Evolutionary conservation across 2,797 vertebrate genomes (phyloP).

Genomic region (Phataginus tetradactyla): DNA sequence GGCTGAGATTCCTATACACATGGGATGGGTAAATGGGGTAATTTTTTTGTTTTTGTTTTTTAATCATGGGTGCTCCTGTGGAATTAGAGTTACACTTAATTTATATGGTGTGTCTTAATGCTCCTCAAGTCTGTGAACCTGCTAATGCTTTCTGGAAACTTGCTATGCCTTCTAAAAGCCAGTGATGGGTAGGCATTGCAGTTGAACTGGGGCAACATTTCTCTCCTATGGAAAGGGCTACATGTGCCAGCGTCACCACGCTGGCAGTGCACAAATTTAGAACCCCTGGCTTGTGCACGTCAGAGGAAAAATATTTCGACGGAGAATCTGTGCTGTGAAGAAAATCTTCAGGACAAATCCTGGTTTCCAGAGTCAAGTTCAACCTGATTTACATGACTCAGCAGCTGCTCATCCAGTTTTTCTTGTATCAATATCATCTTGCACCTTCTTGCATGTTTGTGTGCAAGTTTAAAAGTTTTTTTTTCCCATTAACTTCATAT

Average conservation of each 20-base stretch:
- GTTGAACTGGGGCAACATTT: conserved; percentile 68
- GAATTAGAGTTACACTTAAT: conserved; percentile 56
- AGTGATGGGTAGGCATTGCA: conserved; percentile 78
- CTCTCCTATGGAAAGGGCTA: conserved; percentile 75
- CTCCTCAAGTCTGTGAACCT: conserved; percentile 83
- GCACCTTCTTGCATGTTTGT: conserved; percentile 74
- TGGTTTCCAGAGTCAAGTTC: conserved; percentile 82
- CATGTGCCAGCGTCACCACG: conserved; percentile 55
- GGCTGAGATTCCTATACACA: conserved; percentile 69
- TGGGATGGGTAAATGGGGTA: conserved; percentile 70
- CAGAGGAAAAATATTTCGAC: conserved; percentile 76
- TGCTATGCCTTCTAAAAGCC: conserved; percentile 80
- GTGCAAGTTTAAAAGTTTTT: conserved; percentile 69
- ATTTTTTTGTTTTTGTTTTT: conserved; percentile 30
- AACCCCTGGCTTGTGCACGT: conserved; percentile 78
- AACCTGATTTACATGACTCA: conserved; percentile 69
- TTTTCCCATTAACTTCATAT: conserved; percentile 68
- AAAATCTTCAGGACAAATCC: conserved; percentile 80
- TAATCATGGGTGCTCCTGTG: conserved; percentile 64
- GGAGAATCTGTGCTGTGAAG: conserved; percentile 84
- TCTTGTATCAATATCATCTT: conserved; percentile 82
- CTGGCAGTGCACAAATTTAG: conserved; percentile 68
- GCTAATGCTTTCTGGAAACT: conserved; percentile 83
- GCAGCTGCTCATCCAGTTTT: conserved; percentile 79
- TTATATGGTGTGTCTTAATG: conserved; percentile 75